Evolutionary conservation across 2,888 invertebrate genomes (phyloP), one percentile per base, ranked within the genome.

Genomic region (Lissocephala sabroskyi): DNA sequence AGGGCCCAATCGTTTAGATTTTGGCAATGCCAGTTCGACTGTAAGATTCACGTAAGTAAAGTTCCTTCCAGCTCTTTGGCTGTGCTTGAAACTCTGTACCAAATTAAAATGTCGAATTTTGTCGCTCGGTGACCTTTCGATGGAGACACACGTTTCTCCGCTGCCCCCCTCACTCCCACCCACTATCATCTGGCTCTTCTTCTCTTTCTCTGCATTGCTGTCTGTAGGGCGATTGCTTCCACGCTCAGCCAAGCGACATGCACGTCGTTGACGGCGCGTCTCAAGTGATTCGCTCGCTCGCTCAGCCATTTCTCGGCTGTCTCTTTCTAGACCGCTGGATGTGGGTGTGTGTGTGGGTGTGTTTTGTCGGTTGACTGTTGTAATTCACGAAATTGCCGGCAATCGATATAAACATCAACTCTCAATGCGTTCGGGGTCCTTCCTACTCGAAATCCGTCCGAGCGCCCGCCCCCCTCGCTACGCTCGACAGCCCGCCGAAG

Each of bases 341-440:
- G n/a, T n/a, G n/a, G n/a, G n/a, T n/a, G n/a, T n/a, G n/a, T n/a
- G n/a, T n/a, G n/a, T n/a, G 46, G 46, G 41, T 36, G 30, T 41
- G 29, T 45, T 13, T 26, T 18, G 41, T 43, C 56, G 48, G 50
- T 49, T 59, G 48, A 45, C 49, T 61, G 66, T 51, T 74, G 66
- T 71, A 70, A 71, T 70, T 59, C 59, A 60, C 62, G 52, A 71
- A 71, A 76, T 71, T 75, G 73, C 61, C 71, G 63, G 71, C 70
- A 70, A 70, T 70, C 70, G 75, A 70, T 70, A 70, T 70, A 70
- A 70, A 70, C 76, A 71, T 71, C 75, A 70, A 66, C 57, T 71
- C 60, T 56, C 58, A 55, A 74, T 70, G 53, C 57, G 60, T 59
- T 50, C 14, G 23, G 26, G 10, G 33, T 23, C 43, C 40, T 7